Base-by-base conservation (phyloP, 2,797 vertebrate species). In the Coluber constrictor region DNA sequence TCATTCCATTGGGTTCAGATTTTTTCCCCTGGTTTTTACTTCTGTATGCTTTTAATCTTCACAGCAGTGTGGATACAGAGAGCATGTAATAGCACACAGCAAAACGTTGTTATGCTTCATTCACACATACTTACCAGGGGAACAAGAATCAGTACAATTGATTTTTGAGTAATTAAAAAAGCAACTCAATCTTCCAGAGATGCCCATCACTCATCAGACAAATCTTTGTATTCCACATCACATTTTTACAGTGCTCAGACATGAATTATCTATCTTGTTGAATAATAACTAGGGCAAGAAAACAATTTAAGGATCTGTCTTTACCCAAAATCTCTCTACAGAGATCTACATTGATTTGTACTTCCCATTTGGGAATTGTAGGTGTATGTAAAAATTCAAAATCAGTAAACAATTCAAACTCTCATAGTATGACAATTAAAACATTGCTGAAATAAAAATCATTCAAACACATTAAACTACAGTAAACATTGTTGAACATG, bases 111-210 rank as follows among this genome's bases (percentile, higher is more conserved):
- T 91, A 93, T 94, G 20, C 89, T 95, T 95, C 94, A 59, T 60
- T 94, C 83, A 88, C 61, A 88, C 32, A 94, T 94, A 93, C 61
- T 95, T 94, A 93, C 93, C 93, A 60, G 66, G 94, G 91, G 10
- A 20, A 43, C 27, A 90, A 51, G 55, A 94, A 90, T 94, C 91
- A 92, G 90, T 66, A 94, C 57, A 94, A 93, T 1, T 16, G 12
- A 86, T 95, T 96, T 96, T 93, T 94, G 96, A 88, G 91, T 96
- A 96, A 95, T 94, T 96, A 86, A 95, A 95, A 95, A 95, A 47
- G 61, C 2, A 91, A 88, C 87, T 70, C 60, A 95, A 79, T 92
- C 60, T 95, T 32, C 20, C 92, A 89, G 86, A 89, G 70, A 94
- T 94, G 95, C 92, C 66, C 92, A n/a, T 92, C 60, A 93, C 88